phyloP scores from a whole-genome alignment of 2,888 invertebrate species.

The Hipparchia sbordonii region DNA sequence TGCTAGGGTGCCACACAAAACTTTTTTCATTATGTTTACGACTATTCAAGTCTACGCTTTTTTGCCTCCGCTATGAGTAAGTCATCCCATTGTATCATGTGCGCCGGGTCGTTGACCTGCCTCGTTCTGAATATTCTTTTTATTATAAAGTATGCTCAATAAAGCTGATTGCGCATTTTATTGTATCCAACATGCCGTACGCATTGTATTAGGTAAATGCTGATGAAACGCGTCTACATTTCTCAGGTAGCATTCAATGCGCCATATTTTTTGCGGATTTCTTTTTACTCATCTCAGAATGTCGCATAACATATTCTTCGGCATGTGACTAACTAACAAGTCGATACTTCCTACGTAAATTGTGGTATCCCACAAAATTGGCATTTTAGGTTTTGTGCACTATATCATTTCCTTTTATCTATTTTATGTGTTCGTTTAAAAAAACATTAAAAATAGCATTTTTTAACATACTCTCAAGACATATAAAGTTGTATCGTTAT shows the following conservation, averaged over 20 bases:
- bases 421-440: neutral
- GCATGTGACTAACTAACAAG: neutral
- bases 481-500: no score
- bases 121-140: constrained; percentile 21
- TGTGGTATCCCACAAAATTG: no score
- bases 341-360: no score
- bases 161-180: neutral
- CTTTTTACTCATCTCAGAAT: neutral
- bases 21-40: constrained; percentile 15
- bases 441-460: no score
- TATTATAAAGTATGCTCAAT: constrained; percentile 14
- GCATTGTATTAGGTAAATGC: neutral
- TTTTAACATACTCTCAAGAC: no score
- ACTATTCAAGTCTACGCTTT: constrained; percentile 12
- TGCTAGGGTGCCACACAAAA: neutral
- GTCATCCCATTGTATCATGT: constrained; percentile 22
- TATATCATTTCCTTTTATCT: no score
- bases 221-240: neutral
- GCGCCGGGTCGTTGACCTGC: constrained; percentile 24
- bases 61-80: constrained; percentile 16
- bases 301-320: neutral
- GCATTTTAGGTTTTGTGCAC: no score
- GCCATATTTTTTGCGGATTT: neutral
- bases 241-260: neutral
- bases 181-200: neutral